Conservation (phyloP, 2,888 invertebrate genomes). For the Flabesymbios commensalis region DNA sequence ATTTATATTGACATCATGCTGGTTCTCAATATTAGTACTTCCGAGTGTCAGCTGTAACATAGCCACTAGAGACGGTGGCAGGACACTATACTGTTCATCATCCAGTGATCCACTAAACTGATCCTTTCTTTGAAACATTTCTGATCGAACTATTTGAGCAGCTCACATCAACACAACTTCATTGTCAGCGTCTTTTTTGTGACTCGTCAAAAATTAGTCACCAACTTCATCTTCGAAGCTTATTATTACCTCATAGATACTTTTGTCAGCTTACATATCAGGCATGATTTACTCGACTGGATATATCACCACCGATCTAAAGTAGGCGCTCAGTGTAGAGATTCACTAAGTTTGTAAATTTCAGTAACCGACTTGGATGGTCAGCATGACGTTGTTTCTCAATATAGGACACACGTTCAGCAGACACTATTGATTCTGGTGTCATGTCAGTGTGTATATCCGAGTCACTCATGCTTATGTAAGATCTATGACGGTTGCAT, state of each 20-base stretch:
- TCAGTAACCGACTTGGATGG: background rate
- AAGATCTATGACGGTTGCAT: background rate
- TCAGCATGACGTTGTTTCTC: background rate
- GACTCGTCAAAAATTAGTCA: background rate
- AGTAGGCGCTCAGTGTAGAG: background rate
- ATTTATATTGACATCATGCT: background rate
- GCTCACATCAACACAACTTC: background rate
- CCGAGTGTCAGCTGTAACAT: background rate
- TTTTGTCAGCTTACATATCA: background rate
- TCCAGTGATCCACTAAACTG: background rate
- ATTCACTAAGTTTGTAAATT: background rate
- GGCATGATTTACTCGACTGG: background rate
- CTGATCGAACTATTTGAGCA: background rate
- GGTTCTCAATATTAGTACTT: background rate
- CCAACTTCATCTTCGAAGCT: background rate
- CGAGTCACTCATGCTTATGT: too few relatives aligned
- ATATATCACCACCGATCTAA: background rate
- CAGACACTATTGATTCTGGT: background rate
- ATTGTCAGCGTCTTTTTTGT: background rate
- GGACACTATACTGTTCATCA: background rate
- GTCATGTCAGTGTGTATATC: too few relatives aligned
- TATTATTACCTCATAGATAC: background rate
- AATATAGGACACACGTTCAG: background rate
- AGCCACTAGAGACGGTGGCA: background rate
- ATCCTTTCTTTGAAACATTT: background rate